Evolutionary conservation across 2,888 invertebrate species (phyloP).

Genomic region (Sesamia inferens): DNA sequence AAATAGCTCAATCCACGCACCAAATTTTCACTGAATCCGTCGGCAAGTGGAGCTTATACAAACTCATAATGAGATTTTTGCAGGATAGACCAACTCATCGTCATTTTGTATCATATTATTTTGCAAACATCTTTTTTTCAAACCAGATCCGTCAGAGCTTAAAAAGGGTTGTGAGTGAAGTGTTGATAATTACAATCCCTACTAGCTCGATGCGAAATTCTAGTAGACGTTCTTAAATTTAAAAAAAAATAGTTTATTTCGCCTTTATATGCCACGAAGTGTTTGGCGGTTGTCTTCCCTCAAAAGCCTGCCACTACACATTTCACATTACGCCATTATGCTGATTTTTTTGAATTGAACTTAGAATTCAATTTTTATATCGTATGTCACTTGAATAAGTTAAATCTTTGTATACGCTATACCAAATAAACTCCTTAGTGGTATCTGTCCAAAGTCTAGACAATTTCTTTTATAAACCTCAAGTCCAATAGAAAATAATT

Average conservation of each 20-base stretch:
- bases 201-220: neutral
- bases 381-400: neutral
- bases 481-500: constrained; percentile 1
- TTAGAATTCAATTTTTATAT: neutral
- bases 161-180: neutral
- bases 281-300: neutral
- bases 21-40: no score
- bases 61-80: no score
- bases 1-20: no score
- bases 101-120: neutral
- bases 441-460: constrained; percentile 2
- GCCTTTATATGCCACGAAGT: neutral
- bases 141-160: neutral
- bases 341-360: neutral
- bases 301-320: neutral
- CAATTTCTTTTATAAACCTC: neutral
- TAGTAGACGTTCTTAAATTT: neutral
- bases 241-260: neutral
- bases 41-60: no score
- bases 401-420: neutral
- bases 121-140: neutral
- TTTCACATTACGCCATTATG: neutral
- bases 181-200: neutral
- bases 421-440: neutral
- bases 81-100: no score